Evolutionary conservation across 1,140 invertebrate species (phyloP), one percentile per base, ranked within the genome.

Genomic region (Adelges cooleyi): DNA sequence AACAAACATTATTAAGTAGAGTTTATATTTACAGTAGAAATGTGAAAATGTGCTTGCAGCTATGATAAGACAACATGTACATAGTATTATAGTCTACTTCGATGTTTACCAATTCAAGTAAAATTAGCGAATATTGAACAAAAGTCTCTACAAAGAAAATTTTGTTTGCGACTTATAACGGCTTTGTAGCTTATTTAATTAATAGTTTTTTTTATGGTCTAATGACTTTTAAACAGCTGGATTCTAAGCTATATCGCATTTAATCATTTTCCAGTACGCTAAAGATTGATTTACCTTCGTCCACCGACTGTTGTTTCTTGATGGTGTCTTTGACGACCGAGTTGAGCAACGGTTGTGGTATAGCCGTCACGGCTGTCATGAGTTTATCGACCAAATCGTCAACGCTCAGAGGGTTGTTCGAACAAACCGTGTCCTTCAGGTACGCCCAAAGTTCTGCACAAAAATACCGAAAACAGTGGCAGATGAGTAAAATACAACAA

Each of bases 361-460:
- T 74, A 18, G 68, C 71, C 38, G 65, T 68, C 9, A 70, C 69
- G 42, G 71, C 66, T 23, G 69, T 70, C 44, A 72, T 66, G 23
- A 71, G 54, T 67, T 71, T 72, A 11, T 71, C 73, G 71, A 73
- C 74, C 54, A 69, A 73, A 72, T 72, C 76, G 69, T 70, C 73
- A 56, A 67, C 76, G 74, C 17, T 73, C 70, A 66, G 70, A 68
- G 46, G 73, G 56, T 70, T 72, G 75, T 78, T 56, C 73, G 73
- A 67, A 73, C 74, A 72, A 9, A 72, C 68, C 3, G 68, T 68
- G 20, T 72, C 71, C 46, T 69, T 71, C 2, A 72, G 67, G 62
- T 70, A 72, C 20, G 66, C 11, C 71, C 71, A 72, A 27, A 72
- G 66, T 46, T 72, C 71, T 71, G 59, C n/a, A n/a, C n/a, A n/a